A percentile compares a stretch with the other conserved stretches of the same genome.
phyloP scores from a whole-genome alignment of 2,113 vertebrate genomes.

The Urocitellus parryii region DNA sequence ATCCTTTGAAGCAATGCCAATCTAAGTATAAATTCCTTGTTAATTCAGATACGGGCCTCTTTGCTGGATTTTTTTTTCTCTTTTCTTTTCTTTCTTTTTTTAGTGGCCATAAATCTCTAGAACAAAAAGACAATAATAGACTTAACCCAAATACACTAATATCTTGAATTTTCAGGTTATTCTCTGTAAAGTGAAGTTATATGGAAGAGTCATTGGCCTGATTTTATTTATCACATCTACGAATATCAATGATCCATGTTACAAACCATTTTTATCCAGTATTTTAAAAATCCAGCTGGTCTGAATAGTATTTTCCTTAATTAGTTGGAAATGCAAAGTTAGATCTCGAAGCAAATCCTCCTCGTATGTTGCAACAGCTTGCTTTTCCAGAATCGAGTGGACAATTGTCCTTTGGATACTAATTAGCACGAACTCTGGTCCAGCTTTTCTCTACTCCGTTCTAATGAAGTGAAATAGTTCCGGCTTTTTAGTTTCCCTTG shows the following conservation, averaged over 20 bases:
- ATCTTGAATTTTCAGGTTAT: background rate
- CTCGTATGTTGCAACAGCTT: background rate
- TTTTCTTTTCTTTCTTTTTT: background rate
- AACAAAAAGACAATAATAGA: conserved; percentile 29
- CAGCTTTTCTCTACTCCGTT: background rate
- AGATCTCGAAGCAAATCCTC: background rate
- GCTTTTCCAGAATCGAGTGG: background rate
- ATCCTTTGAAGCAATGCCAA: background rate
- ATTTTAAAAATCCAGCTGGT: background rate
- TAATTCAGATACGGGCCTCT: background rate
- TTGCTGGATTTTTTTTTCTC: background rate
- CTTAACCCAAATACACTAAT: background rate
- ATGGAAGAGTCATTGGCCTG: background rate
- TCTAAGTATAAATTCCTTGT: background rate
- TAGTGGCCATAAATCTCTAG: background rate
- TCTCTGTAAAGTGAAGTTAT: background rate
- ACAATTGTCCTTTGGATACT: background rate
- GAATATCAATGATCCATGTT: background rate
- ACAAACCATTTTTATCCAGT: background rate
- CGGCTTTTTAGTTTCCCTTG: background rate
- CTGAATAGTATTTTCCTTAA: conserved; percentile 4
- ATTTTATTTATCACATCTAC: conserved; percentile 41
- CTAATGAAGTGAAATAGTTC: background rate
- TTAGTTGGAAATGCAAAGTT: background rate
- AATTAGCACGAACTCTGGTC: background rate